Percentiles rank a stretch among this genome's conserved stretches.
phyloP scores from a whole-genome alignment of 2,113 vertebrate species.

The Podiceps cristatus region DNA sequence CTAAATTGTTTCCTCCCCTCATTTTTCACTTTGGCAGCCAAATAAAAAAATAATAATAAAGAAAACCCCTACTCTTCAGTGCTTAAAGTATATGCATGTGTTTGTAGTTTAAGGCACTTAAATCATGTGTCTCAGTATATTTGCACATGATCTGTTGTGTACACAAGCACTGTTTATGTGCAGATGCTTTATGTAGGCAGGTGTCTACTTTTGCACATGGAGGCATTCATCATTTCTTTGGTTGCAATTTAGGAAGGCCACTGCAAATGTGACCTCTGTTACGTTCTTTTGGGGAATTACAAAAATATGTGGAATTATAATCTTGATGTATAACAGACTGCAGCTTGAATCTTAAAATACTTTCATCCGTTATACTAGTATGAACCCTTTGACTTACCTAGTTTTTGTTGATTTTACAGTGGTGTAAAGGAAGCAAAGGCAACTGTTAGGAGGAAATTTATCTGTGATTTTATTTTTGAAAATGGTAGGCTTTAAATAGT shows the following conservation, averaged over 20 bases:
- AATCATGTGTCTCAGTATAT: background rate
- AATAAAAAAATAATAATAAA: background rate
- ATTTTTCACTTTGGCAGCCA: slow-evolving; percentile 45
- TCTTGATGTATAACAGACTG: slow-evolving; percentile 36
- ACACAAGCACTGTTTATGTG: background rate
- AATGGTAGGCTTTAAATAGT: background rate
- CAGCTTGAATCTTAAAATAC: background rate
- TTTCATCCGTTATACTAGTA: background rate
- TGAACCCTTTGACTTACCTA: background rate
- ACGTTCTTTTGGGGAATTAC: slow-evolving; percentile 27
- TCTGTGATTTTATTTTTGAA: background rate
- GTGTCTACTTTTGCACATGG: slow-evolving; percentile 48
- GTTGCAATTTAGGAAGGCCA: slow-evolving; percentile 20
- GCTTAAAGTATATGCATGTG: slow-evolving; percentile 18
- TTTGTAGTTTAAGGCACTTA: slow-evolving; percentile 28
- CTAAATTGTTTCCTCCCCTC: slow-evolving; percentile 41
- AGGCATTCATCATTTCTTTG: slow-evolving; percentile 62
- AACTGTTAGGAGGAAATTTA: background rate
- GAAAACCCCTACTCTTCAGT: background rate
- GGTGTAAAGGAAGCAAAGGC: background rate
- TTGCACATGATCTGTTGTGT: slow-evolving; percentile 19
- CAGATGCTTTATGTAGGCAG: slow-evolving; percentile 10
- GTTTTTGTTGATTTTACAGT: background rate
- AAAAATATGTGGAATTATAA: slow-evolving; percentile 46
- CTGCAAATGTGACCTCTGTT: slow-evolving; percentile 39